These are phyloP conservation scores for Reticulitermes speratus DNA, from an alignment of 1,140 invertebrate species.

Conservation along the genomic window DNA sequence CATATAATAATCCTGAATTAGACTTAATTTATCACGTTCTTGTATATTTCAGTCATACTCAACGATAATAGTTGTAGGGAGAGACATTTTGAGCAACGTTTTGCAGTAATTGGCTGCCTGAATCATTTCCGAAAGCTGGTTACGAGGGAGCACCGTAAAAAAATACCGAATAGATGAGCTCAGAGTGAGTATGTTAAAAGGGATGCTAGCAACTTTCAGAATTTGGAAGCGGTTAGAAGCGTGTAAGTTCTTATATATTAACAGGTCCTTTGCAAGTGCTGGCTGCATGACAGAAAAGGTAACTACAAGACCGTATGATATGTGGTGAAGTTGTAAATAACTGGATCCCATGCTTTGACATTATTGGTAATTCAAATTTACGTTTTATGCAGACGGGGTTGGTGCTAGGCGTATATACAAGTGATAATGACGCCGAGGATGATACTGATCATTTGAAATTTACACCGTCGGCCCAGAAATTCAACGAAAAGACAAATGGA, in stretches of 20 bases:
- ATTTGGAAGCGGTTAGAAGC: background rate
- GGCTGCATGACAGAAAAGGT: background rate
- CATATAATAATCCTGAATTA: no score
- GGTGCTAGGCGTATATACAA: conserved; percentile 56
- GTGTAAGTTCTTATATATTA: background rate
- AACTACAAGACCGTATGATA: background rate
- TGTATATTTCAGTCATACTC: no score
- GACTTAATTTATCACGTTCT: no score
- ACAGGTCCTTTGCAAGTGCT: background rate
- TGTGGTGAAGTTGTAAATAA: background rate
- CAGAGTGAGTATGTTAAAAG: background rate
- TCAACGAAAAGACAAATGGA: background rate
- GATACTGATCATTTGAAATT: conserved; percentile 25
- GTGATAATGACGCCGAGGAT: conserved; percentile 27
- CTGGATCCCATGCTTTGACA: background rate
- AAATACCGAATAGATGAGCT: background rate
- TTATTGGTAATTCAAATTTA: conserved; percentile 4
- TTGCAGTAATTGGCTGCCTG: no score
- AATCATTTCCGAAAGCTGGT: background rate
- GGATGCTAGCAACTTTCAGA: background rate
- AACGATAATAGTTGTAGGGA: no score
- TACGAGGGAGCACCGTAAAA: background rate
- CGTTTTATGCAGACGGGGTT: conserved; percentile 52
- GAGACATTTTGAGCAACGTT: no score
- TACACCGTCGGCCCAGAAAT: background rate